Percentiles rank a stretch among this genome's conserved stretches.
phyloP scores from a whole-genome alignment of 2,113 vertebrate genomes.

The Monarcha castaneiventris region DNA sequence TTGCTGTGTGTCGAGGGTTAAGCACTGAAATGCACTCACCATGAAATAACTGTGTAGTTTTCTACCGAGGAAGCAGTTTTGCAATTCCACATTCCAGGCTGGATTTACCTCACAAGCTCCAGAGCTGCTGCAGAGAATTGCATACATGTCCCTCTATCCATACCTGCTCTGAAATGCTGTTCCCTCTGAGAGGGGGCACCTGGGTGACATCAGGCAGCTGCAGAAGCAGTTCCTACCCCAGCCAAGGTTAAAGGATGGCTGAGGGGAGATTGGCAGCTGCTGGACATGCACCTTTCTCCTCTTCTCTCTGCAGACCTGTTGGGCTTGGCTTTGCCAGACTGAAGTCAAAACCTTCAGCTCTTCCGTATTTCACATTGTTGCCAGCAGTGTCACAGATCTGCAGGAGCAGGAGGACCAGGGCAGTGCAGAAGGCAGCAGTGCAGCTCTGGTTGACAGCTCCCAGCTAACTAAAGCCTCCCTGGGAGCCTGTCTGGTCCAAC shows the following conservation, averaged over 20 bases:
- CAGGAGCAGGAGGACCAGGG: background rate
- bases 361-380: accelerated
- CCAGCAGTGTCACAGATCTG: background rate
- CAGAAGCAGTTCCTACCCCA: background rate
- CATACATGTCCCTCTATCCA: accelerated
- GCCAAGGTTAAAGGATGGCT: background rate
- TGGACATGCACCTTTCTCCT: background rate
- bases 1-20: background rate
- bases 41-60: background rate
- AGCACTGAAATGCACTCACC: background rate
- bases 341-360: background rate
- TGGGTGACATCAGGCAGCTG: background rate
- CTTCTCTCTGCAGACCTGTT: background rate
- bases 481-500: background rate
- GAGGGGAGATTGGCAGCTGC: background rate
- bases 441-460: background rate
- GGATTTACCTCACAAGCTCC: background rate
- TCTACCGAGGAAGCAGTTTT: background rate
- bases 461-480: background rate
- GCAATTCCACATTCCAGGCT: background rate
- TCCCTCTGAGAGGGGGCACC: background rate
- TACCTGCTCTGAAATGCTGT: background rate
- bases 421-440: background rate
- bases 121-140: background rate
- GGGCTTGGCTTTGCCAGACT: background rate